These are phyloP conservation scores for Epinotia demarniana DNA, from an alignment of 2,888 invertebrate species.

Conservation along the genomic window DNA sequence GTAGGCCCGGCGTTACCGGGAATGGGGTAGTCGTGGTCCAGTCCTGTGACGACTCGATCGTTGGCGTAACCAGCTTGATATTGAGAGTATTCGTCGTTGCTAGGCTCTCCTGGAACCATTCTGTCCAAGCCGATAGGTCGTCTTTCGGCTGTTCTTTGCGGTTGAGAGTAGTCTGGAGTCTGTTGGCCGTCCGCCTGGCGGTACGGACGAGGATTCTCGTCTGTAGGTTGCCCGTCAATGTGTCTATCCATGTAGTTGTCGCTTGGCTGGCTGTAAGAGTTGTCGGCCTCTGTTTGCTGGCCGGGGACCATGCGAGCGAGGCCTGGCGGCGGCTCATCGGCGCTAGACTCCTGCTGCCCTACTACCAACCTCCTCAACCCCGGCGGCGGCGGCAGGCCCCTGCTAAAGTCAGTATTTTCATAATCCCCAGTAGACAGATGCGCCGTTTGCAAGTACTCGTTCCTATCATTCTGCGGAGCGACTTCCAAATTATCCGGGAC, in stretches of 20 bases:
- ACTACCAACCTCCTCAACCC: slow-evolving; percentile 87
- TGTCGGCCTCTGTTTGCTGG: slow-evolving; percentile 75
- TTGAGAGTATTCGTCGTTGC: slow-evolving; percentile 76
- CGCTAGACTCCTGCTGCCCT: slow-evolving; percentile 85
- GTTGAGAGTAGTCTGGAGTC: slow-evolving; percentile 68
- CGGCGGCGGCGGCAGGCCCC: slow-evolving; percentile 85
- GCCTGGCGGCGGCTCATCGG: slow-evolving; percentile 82
- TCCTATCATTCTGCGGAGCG: slow-evolving; percentile 88
- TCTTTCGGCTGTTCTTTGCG: slow-evolving; percentile 62
- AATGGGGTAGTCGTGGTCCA: slow-evolving; percentile 75
- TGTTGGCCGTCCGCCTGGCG: slow-evolving; percentile 78
- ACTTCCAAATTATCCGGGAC: slow-evolving; percentile 85
- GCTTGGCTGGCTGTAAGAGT: slow-evolving; percentile 67
- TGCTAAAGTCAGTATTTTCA: slow-evolving; percentile 73
- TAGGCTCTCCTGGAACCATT: slow-evolving; percentile 87
- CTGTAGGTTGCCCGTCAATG: slow-evolving; percentile 75
- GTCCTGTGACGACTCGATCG: slow-evolving; percentile 83
- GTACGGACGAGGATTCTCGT: slow-evolving; percentile 67
- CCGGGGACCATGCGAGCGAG: slow-evolving; percentile 83
- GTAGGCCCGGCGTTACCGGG: slow-evolving; percentile 64
- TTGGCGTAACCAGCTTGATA: slow-evolving; percentile 71
- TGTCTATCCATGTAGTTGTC: slow-evolving; percentile 77
- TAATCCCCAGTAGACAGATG: slow-evolving; percentile 86
- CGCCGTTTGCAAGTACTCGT: slow-evolving; percentile 91
- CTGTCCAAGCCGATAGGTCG: slow-evolving; percentile 84